phyloP scores from a whole-genome alignment of 2,888 invertebrate genomes.

The Melangyna quadrimaculata region DNA sequence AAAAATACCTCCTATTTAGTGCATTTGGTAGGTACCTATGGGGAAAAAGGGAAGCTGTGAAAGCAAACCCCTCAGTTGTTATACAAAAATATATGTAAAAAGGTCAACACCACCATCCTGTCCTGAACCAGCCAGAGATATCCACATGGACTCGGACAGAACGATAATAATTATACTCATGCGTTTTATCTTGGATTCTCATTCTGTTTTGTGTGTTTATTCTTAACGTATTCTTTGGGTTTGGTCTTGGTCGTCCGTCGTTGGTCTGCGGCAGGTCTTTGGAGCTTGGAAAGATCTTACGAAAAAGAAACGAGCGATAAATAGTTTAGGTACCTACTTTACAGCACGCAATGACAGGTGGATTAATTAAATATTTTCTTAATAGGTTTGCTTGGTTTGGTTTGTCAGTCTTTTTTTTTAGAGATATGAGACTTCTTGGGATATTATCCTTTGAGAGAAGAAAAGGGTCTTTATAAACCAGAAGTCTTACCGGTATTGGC shows the following conservation, averaged over 20 bases:
- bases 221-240: not conserved
- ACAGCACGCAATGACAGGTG: slow-evolving; percentile 58
- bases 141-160: slow-evolving; percentile 16
- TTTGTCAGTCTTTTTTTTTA: not conserved
- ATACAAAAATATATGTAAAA: not conserved
- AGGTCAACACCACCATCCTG: slow-evolving; percentile 20
- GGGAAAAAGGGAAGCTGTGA: not conserved
- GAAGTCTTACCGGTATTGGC: not conserved
- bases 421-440: not conserved
- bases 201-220: not conserved
- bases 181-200: slow-evolving; percentile 11
- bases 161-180: slow-evolving; percentile 27
- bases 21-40: not conserved
- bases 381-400: not conserved
- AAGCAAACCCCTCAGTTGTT: not conserved
- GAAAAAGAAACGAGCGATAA: slow-evolving; percentile 40
- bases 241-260: too few relatives aligned
- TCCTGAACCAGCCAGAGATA: not conserved
- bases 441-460: not conserved
- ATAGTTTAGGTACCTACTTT: slow-evolving; percentile 16
- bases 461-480: not conserved
- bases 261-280: not conserved
- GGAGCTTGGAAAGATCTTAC: slow-evolving; percentile 7
- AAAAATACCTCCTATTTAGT: not conserved
- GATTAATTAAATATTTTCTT: slow-evolving; percentile 19